A percentile compares a stretch with the other conserved stretches of the same genome.
These are phyloP conservation scores for Pseudococcus viburni DNA, from an alignment of 2,888 invertebrate species.

Conservation along the genomic window DNA sequence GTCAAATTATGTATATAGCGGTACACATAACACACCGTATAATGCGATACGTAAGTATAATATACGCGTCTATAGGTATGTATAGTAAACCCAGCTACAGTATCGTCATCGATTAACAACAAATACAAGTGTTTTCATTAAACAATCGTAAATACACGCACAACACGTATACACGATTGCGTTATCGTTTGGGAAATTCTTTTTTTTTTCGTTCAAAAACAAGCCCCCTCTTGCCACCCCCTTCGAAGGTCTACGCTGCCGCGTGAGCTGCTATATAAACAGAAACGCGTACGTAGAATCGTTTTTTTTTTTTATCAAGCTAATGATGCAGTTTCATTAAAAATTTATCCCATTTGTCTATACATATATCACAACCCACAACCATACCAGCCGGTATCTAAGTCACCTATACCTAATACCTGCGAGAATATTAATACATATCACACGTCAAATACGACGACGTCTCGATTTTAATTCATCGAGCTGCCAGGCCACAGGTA, in stretches of 20 bases:
- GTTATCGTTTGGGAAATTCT: constrained; percentile 49
- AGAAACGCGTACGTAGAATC: background rate
- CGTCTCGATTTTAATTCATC: constrained; percentile 4
- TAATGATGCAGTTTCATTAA: constrained; percentile 22
- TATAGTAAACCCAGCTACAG: background rate
- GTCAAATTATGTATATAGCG: background rate
- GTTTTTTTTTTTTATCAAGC: background rate
- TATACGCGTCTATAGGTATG: background rate
- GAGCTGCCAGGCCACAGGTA: background rate
- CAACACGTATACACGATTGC: constrained; percentile 20
- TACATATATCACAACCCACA: background rate
- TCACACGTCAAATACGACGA: constrained; percentile 22
- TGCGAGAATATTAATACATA: background rate
- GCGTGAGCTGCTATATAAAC: background rate
- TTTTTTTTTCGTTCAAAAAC: constrained; percentile 31
- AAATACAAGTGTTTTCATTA: constrained; percentile 54
- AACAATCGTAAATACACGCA: constrained; percentile 28
- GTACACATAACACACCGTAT: background rate
- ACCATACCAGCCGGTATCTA: background rate
- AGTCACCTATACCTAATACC: background rate
- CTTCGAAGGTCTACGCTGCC: background rate
- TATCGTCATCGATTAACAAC: constrained; percentile 52
- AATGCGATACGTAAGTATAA: background rate
- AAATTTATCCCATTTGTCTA: constrained; percentile 15
- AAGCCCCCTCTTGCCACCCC: background rate